Evolutionary conservation across 2,888 invertebrate species (phyloP).

Genomic region (Cephonodes hylas): DNA sequence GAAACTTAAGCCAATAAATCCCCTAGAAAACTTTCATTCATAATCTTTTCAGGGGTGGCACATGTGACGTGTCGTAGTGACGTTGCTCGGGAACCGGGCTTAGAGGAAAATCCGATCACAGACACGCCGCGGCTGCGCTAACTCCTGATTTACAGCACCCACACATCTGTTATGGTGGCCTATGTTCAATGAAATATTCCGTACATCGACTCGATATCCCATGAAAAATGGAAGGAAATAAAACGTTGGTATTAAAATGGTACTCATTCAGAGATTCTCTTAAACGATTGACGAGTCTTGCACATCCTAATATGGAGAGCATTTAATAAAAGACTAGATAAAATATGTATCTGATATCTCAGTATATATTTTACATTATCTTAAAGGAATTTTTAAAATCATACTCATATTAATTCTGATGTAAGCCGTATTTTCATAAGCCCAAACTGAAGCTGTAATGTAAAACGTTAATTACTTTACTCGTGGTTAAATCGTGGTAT

Average conservation of each 20-base stretch:
- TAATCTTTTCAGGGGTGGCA: not conserved
- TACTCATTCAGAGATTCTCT: too few species aligned
- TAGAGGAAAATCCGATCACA: conserved; percentile 17
- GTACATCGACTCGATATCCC: not conserved
- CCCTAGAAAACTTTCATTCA: not conserved
- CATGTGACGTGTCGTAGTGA: not conserved
- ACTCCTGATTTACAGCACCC: conserved; percentile 9
- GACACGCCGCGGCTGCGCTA: conserved; percentile 14
- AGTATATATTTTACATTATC: not conserved
- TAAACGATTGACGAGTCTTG: too few species aligned
- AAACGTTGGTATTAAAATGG: not conserved
- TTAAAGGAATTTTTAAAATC: not conserved
- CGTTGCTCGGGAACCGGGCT: conserved; percentile 12
- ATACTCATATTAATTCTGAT: not conserved
- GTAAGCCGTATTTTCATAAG: not conserved
- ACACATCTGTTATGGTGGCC: not conserved
- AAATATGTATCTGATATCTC: not conserved
- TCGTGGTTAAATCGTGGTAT: not conserved
- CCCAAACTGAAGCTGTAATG: not conserved
- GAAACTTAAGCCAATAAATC: not conserved
- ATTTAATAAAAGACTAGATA: too few species aligned
- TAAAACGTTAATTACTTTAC: not conserved
- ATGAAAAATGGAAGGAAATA: too few species aligned
- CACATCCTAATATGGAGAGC: too few species aligned
- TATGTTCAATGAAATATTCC: not conserved